Percentiles rank a stretch among this genome's conserved stretches.
These are phyloP conservation scores for Aphaenogaster ashmeadi DNA, from an alignment of 1,140 invertebrate genomes.

Conservation along the genomic window DNA sequence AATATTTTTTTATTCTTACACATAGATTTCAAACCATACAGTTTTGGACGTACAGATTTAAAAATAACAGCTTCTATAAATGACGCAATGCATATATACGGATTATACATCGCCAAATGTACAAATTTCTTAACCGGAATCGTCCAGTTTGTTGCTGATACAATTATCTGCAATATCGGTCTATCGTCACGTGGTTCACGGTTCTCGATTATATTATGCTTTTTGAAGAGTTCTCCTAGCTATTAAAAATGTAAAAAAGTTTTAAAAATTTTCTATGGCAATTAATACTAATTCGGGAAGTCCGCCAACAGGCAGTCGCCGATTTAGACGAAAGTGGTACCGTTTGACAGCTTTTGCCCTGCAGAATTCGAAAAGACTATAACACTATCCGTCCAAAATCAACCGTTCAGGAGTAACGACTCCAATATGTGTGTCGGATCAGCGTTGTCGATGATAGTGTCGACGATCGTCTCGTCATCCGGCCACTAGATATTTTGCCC, in stretches of 20 bases:
- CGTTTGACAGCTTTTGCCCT: too few relatives aligned
- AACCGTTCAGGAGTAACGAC: too few relatives aligned
- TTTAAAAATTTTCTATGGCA: not conserved
- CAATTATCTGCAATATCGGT: slow-evolving; percentile 80
- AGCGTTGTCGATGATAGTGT: too few relatives aligned
- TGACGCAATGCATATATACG: slow-evolving; percentile 84
- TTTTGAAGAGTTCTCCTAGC: slow-evolving; percentile 76
- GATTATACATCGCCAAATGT: slow-evolving; percentile 72
- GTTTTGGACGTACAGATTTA: slow-evolving; percentile 74
- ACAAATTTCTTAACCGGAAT: slow-evolving; percentile 75
- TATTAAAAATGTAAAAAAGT: slow-evolving; percentile 52
- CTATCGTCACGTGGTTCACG: slow-evolving; percentile 68
- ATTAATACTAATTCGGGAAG: slow-evolving; percentile 11
- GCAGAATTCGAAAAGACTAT: too few relatives aligned
- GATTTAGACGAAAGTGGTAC: too few relatives aligned
- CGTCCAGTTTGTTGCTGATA: slow-evolving; percentile 80
- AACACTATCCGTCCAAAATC: too few relatives aligned
- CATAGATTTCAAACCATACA: slow-evolving; percentile 68
- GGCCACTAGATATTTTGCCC: too few relatives aligned
- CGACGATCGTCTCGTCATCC: too few relatives aligned
- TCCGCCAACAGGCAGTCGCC: too few relatives aligned
- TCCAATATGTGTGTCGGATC: too few relatives aligned
- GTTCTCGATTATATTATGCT: slow-evolving; percentile 77
- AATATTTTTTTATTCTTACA: slow-evolving; percentile 77
- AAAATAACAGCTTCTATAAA: slow-evolving; percentile 83